Percentiles rank a stretch among this genome's conserved stretches.
Evolutionary conservation across 1,140 invertebrate genomes (phyloP).

Genomic region (Trigoniulus corallinus): DNA sequence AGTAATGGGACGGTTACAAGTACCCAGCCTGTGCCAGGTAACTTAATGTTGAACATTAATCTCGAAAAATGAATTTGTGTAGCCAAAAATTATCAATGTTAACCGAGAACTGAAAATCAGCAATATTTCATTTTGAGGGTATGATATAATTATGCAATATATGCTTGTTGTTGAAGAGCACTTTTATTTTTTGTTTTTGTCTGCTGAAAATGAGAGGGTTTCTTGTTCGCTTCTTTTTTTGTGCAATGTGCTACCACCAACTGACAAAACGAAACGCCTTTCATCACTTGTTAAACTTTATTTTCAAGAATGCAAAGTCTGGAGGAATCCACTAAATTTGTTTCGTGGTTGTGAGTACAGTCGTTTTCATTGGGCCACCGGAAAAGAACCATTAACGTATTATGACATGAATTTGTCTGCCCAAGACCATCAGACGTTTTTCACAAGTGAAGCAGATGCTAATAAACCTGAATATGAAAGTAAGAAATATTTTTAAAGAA

Average conservation of each 20-base stretch:
- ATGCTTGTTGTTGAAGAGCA: no score
- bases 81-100: no score
- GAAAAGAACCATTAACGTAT: conserved; percentile 90
- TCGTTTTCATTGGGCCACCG: conserved; percentile 73
- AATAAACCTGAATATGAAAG: conserved; percentile 85
- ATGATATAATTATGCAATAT: no score
- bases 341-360: conserved; percentile 94
- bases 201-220: no score
- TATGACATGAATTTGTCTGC: conserved; percentile 99
- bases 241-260: no score
- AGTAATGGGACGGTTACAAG: conserved; percentile 19
- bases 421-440: conserved; percentile 97
- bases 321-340: conserved; percentile 90
- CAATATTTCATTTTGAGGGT: no score
- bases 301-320: conserved; percentile 83
- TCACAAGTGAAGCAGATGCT: conserved; percentile 79
- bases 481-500: conserved; percentile 23
- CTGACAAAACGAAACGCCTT: neutral
- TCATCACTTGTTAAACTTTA: conserved; percentile 1
- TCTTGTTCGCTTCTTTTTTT: no score
- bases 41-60: conserved; percentile 1
- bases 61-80: neutral
- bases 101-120: no score
- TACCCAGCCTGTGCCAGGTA: conserved; percentile 27
- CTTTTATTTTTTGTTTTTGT: no score